A percentile compares a stretch with the other conserved stretches of the same genome.
Conservation (phyloP, 2,113 vertebrate species). For the Megalops atlanticus region DNA sequence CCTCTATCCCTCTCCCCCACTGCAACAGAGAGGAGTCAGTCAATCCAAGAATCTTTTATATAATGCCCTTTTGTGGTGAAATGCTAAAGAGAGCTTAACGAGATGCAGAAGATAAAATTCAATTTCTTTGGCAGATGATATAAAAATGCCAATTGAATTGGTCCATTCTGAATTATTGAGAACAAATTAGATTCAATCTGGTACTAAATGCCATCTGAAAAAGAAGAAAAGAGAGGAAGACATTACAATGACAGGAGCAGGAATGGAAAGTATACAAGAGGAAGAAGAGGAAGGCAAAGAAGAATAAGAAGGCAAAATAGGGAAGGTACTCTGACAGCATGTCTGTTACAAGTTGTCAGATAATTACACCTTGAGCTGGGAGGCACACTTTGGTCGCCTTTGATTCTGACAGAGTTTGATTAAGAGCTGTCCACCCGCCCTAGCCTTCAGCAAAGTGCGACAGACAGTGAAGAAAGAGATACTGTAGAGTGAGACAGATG, state of each 20-base stretch:
- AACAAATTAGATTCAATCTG: not conserved
- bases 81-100: conserved; percentile 5
- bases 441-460: conserved; percentile 65
- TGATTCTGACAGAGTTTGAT: conserved; percentile 72
- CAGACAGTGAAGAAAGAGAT: conserved; percentile 60
- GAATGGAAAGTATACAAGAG: not conserved
- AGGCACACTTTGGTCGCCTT: conserved; percentile 43
- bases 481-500: conserved; percentile 43
- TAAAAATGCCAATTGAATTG: conserved; percentile 17
- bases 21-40: not conserved
- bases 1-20: not conserved
- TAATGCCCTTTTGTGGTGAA: not conserved
- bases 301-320: conserved; percentile 60
- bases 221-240: not conserved
- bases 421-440: conserved; percentile 69
- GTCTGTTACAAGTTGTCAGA: conserved; percentile 60
- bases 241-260: no score
- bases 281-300: not conserved
- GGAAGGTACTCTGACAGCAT: conserved; percentile 60
- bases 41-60: not conserved
- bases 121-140: conserved; percentile 17
- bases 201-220: conserved; percentile 1
- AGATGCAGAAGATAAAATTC: conserved; percentile 20
- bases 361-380: conserved; percentile 69
- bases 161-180: conserved; percentile 8